Conservation (phyloP, 2,113 vertebrate species). For the Silurus meridionalis region DNA sequence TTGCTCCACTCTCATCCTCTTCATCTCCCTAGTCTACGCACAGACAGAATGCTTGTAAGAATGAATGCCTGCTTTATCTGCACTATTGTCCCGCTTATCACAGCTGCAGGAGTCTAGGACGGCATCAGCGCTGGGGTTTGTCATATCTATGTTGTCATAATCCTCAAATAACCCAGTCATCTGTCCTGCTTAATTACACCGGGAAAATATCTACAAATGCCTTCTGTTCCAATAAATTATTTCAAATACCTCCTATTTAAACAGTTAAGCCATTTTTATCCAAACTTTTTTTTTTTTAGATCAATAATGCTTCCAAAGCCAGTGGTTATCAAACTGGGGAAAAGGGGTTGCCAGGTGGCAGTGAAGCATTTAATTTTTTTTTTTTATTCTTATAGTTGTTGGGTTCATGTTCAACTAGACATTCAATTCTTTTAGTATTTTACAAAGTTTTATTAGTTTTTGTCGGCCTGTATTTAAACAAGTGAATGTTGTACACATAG, state of each 20-base stretch:
- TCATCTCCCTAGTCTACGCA: conserved; percentile 29
- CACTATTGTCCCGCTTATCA: conserved; percentile 19
- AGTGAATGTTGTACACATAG: background rate
- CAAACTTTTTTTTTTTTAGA: background rate
- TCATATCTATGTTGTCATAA: conserved; percentile 41
- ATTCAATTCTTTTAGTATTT: background rate
- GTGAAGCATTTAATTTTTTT: background rate
- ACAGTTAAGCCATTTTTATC: conserved; percentile 54
- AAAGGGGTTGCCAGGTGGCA: background rate
- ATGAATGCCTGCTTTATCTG: conserved; percentile 38
- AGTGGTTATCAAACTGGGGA: background rate
- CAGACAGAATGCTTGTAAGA: conserved; percentile 22
- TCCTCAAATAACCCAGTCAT: conserved; percentile 38
- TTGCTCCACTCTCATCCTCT: conserved; percentile 9
- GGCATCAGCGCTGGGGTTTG: conserved; percentile 17
- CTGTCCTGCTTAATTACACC: conserved; percentile 59
- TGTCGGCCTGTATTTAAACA: background rate
- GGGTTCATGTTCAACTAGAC: background rate
- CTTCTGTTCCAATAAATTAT: conserved; percentile 54
- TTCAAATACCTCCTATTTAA: conserved; percentile 55
- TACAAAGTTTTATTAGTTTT: background rate
- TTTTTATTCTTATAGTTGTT: background rate
- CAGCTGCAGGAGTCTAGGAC: conserved; percentile 13
- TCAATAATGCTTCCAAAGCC: conserved; percentile 51
- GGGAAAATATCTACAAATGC: conserved; percentile 37